A percentile compares a stretch with the other conserved stretches of the same genome.
Conservation (phyloP, 2,113 vertebrate genomes). For the Saccopteryx bilineata region DNA sequence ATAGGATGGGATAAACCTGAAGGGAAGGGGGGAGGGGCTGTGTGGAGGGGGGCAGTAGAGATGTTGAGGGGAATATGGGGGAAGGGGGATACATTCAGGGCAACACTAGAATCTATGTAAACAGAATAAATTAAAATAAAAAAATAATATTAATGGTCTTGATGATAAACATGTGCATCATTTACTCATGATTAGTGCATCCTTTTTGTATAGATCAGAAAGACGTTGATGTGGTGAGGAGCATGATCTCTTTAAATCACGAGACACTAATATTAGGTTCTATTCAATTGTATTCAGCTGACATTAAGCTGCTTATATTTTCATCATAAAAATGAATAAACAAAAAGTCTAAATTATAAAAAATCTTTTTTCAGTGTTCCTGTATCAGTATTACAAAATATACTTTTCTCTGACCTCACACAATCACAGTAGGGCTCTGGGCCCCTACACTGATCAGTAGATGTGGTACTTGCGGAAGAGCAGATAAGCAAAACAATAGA, state of each 20-base stretch:
- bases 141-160: not conserved
- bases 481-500: not conserved
- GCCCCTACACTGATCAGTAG: not conserved
- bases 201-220: not conserved
- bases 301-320: conserved; percentile 16
- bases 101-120: no score
- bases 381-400: not conserved
- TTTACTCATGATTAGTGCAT: not conserved
- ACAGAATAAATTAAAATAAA: no score
- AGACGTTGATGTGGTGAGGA: not conserved
- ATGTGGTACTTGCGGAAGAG: not conserved
- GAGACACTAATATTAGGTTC: not conserved
- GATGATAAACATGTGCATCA: not conserved
- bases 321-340: conserved; percentile 38
- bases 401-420: not conserved
- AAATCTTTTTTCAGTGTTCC: not conserved
- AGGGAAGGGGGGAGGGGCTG: no score
- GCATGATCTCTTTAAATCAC: not conserved
- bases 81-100: no score
- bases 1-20: no score
- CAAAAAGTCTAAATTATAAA: not conserved
- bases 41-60: no score
- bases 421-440: not conserved
- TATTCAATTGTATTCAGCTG: conserved; percentile 21
- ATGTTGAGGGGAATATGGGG: no score